These are phyloP conservation scores for Petrolisthes manimaculis DNA, from an alignment of 2,888 invertebrate genomes.

Conservation along the genomic window DNA sequence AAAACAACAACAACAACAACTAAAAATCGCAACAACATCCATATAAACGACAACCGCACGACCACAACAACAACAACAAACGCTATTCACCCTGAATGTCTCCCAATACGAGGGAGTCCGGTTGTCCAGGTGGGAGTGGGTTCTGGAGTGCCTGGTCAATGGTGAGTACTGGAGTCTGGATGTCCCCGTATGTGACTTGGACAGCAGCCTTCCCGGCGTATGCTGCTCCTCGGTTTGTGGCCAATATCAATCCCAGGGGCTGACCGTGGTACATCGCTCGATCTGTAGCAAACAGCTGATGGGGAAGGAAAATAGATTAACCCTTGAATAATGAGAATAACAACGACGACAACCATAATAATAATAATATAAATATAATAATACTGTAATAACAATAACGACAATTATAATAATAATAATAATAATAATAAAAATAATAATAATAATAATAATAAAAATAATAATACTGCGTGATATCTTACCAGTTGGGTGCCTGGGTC, in stretches of 20 bases:
- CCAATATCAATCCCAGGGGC: slow-evolving; percentile 81
- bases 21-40: too few species aligned
- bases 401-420: background rate
- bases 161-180: slow-evolving; percentile 69
- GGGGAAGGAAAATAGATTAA: background rate
- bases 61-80: too few species aligned
- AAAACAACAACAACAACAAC: too few species aligned
- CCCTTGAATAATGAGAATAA: background rate
- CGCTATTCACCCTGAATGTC: slow-evolving; percentile 27
- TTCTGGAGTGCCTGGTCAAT: slow-evolving; percentile 63
- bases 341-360: background rate
- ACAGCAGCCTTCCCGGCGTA: slow-evolving; percentile 71
- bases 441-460: too few species aligned
- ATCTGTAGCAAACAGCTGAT: slow-evolving; percentile 68
- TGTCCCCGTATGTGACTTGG: slow-evolving; percentile 74
- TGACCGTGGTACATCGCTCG: slow-evolving; percentile 79
- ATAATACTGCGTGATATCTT: background rate
- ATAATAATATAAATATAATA: too few species aligned
- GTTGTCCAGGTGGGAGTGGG: slow-evolving; percentile 17
- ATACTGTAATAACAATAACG: too few species aligned
- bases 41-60: too few species aligned
- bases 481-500: slow-evolving; percentile 12
- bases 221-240: slow-evolving; percentile 69
- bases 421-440: too few species aligned
- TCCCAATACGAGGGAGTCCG: slow-evolving; percentile 20